phyloP scores from a whole-genome alignment of 2,888 invertebrate genomes.

The Eurois occulta region DNA sequence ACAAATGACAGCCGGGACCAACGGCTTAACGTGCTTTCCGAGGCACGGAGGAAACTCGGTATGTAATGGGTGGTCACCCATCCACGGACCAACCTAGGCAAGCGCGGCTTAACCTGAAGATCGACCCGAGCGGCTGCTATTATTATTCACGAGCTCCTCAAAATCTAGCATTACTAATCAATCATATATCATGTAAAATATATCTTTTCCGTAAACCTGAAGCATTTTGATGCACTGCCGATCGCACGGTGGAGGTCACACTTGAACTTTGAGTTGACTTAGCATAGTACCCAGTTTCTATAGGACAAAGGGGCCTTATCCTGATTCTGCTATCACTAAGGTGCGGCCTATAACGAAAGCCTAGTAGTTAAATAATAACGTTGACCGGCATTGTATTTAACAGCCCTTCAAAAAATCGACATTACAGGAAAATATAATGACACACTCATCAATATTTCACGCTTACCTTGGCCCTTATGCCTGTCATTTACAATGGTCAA shows the following conservation, averaged over 20 bases:
- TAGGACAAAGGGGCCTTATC: neutral
- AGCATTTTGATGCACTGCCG: neutral
- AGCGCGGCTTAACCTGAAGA: no score
- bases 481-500: conserved; percentile 41
- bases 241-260: neutral
- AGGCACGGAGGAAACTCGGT: no score
- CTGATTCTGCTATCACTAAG: neutral
- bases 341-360: neutral
- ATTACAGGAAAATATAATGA: conserved; percentile 17
- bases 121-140: no score
- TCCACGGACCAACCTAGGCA: no score
- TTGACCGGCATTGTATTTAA: neutral
- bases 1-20: no score
- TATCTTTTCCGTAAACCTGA: neutral
- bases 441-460: conserved; percentile 39
- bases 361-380: conserved; percentile 22
- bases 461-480: conserved; percentile 28
- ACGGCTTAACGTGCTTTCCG: no score
- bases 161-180: neutral
- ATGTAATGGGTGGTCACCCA: no score
- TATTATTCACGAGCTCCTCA: no score
- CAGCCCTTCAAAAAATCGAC: conserved; percentile 8
- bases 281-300: neutral
- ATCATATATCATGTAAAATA: neutral
- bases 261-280: neutral